Base-by-base conservation (phyloP, 2,888 invertebrate genomes). In the Meta bourneti region DNA sequence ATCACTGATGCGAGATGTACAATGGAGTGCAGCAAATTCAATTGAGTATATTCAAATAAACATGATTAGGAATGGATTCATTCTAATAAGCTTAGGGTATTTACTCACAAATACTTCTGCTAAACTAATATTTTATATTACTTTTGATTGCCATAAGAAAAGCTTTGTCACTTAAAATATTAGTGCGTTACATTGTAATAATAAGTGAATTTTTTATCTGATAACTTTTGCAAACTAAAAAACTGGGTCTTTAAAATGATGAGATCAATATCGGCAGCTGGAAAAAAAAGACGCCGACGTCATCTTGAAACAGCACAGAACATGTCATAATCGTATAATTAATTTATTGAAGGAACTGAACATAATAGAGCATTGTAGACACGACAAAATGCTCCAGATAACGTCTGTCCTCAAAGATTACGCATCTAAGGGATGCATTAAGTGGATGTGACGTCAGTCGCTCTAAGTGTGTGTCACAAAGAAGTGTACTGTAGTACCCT, bases 301-400 rank as follows among this genome's bases (percentile, higher is more conserved):
- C 88, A 81, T 70, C 61, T 34, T 90, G 87, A 91, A 54, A 87
- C 77, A 87, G 71, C 69, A 49, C 91, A 91, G 91, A 83, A 48
- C 87, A 74, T 87, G 87, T 87, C 83, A 81, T 74, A 83, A 87
- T 86, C 87, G 78, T 78, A 83, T 91, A 91, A 91, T 91, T 91
- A 91, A 91, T 91, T 91, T 87, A 91, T 91, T 91, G 91, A 91
- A 87, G 20, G 75, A 16, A 61, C 80, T 74, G 5, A 8, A 52
- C 78, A 91, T 88, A 91, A 91, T 78, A 86, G 61, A 48, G 72
- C 91, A 87, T 91, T 91, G 91, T 91, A 49, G 82, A 48, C 85
- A 19, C 48, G 48, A 20, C 61, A 61, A 72, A 87, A 54, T 72
- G 86, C 82, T 91, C 90, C 85, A 87, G 91, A 91, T 91, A 91